Evolutionary conservation across 2,113 vertebrate species (phyloP).

Genomic region (Triplophysa siluroides): DNA sequence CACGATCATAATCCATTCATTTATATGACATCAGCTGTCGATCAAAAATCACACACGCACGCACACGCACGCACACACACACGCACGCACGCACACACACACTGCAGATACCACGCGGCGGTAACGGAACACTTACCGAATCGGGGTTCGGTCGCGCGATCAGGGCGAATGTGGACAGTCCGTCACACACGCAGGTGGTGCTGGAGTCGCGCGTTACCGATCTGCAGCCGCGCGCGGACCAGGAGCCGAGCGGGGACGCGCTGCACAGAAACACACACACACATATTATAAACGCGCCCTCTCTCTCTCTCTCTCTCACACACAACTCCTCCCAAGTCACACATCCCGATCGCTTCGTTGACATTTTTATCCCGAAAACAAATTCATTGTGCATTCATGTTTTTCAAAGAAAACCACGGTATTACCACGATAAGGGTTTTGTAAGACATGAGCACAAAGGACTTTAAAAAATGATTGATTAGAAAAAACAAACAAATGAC

Average conservation of each 20-base stretch:
- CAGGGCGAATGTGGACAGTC: constrained; percentile 97
- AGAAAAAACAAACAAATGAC: too few species aligned
- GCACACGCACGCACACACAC: background rate
- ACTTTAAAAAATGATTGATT: too few species aligned
- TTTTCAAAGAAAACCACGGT: too few species aligned
- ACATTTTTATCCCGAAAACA: too few species aligned
- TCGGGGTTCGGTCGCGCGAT: constrained; percentile 93
- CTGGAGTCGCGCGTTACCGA: constrained; percentile 89
- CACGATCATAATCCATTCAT: background rate
- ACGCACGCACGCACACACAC: background rate
- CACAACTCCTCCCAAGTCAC: background rate
- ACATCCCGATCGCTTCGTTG: background rate
- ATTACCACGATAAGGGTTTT: too few species aligned
- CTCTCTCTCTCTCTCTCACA: constrained; percentile 3
- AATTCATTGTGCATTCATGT: too few species aligned
- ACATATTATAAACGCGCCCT: background rate
- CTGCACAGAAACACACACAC: constrained; percentile 62
- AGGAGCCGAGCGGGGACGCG: constrained; percentile 89
- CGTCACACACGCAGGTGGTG: constrained; percentile 97
- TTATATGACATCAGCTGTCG: background rate
- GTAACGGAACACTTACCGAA: constrained; percentile 82
- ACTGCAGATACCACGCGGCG: background rate
- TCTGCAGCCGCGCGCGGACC: constrained; percentile 96
- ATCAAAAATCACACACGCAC: background rate
- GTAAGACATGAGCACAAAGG: too few species aligned